Conservation (phyloP, 2,797 vertebrate genomes). For the Amblyraja radiata region DNA sequence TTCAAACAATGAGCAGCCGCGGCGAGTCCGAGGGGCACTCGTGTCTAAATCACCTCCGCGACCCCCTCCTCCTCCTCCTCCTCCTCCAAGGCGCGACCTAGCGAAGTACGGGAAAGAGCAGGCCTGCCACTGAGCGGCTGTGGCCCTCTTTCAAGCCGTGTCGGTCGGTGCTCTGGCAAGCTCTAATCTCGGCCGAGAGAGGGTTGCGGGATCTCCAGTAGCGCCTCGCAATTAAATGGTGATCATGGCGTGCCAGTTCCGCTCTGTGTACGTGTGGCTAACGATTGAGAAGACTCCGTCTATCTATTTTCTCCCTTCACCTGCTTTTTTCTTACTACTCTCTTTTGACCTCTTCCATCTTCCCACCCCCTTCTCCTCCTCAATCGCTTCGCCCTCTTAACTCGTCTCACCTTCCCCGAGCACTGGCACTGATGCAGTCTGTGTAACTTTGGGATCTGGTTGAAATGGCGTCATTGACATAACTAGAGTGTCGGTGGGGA, state of each 20-base stretch:
- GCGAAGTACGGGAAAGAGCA: neutral
- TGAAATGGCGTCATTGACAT: constrained; percentile 37
- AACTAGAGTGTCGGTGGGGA: neutral
- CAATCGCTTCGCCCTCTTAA: neutral
- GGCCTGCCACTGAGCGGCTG: neutral
- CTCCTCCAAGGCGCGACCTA: neutral
- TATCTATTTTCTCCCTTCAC: too few species aligned
- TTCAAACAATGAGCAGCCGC: constrained; percentile 22
- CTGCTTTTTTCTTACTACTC: neutral
- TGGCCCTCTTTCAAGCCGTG: neutral
- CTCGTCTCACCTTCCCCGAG: too few species aligned
- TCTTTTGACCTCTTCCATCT: neutral
- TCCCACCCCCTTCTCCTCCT: neutral
- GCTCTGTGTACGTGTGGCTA: constrained; percentile 7
- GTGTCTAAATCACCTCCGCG: neutral
- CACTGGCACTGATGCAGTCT: constrained; percentile 1
- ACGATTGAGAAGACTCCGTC: neutral
- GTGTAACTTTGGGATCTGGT: constrained; percentile 29
- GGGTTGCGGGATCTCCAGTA: neutral
- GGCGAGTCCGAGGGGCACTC: neutral
- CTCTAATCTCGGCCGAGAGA: neutral
- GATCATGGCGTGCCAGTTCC: neutral
- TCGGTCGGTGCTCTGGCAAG: neutral
- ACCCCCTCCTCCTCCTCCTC: neutral
- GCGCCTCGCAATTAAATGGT: neutral